Evolutionary conservation across 2,797 vertebrate species (phyloP), one percentile per base, ranked within the genome.

Genomic region (Gallinago solitaria): DNA sequence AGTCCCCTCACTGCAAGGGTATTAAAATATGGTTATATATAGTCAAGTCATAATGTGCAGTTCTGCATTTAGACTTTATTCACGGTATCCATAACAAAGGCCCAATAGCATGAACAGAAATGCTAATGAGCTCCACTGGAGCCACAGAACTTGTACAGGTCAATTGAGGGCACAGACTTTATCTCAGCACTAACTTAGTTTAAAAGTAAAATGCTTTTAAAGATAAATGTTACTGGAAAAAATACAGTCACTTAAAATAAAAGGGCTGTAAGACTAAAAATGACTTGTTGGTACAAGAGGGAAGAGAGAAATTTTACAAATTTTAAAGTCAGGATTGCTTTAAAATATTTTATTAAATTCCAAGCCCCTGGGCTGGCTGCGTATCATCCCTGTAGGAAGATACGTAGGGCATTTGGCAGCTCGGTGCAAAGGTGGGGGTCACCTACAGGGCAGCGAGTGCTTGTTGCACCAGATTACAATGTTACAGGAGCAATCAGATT

Each of bases 401-500:
- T 4, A 16, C 1, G 3, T 3, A 21, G 50, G 5, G 35, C 32
- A 16, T 6, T 25, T 39, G 80, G 86, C 43, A 83, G 63, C 20
- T 9, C 16, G 45, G 28, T 33, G 27, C 43, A 23, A 8, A 19
- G 3, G 5, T n/a, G 76, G 45, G 27, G 14, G 17, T 47, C 32
- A 43, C 47, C 47, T 28, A 16, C 6, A 6, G 47, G 24, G 54
- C 53, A 83, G 64, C 57, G 33, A 21, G 23, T 10, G 28, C 48
- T 57, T n/a, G 0, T 1, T 9, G 12, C 16, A 12, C 35, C 25
- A 11, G 39, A 24, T 30, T 75, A 2, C 24, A 30, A 4, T 4
- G 20, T 43, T 24, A 47, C 20, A 9, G 1, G 5, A 15, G 25
- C n/a, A 53, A 53, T 41, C 30, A 15, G 70, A 70, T 37, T 32